phyloP scores from a whole-genome alignment of 2,113 vertebrate species.

The Puma concolor region DNA sequence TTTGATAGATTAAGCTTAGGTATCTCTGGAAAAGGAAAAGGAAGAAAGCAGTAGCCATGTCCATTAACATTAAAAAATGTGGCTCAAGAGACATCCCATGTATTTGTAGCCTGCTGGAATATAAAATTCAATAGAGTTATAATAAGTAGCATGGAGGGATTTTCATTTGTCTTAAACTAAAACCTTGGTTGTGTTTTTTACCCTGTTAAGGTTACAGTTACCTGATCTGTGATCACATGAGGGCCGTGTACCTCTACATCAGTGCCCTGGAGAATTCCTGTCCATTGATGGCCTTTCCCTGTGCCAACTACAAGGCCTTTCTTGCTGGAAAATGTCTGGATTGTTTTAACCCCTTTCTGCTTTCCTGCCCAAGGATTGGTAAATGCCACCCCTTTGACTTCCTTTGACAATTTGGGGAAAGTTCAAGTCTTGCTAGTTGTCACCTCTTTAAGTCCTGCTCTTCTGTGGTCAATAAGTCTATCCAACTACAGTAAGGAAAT shows the following conservation, averaged over 20 bases:
- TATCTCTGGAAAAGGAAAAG: neutral
- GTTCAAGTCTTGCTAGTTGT: neutral
- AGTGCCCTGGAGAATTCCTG: constrained; percentile 91
- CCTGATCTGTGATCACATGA: constrained; percentile 98
- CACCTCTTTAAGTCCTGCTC: neutral
- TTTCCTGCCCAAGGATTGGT: constrained; percentile 94
- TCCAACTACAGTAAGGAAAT: neutral
- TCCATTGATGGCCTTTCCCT: constrained; percentile 90
- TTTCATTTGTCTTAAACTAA: constrained; percentile 31
- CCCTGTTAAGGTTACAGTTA: constrained; percentile 90
- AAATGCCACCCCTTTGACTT: constrained; percentile 48
- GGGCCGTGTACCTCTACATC: constrained; percentile 94
- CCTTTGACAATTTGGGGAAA: neutral
- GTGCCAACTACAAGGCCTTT: constrained; percentile 91
- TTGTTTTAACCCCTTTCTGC: constrained; percentile 86
- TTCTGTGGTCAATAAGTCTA: neutral
- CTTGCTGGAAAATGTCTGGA: constrained; percentile 89
- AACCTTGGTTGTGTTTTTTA: neutral
- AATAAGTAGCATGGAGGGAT: neutral
- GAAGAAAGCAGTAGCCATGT: neutral
- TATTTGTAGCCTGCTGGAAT: constrained; percentile 31
- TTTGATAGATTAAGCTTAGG: neutral
- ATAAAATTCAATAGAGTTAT: neutral
- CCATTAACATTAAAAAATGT: neutral
- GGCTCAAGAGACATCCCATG: neutral